phyloP scores from a whole-genome alignment of 2,113 vertebrate genomes.

The Hassar affinis region DNA sequence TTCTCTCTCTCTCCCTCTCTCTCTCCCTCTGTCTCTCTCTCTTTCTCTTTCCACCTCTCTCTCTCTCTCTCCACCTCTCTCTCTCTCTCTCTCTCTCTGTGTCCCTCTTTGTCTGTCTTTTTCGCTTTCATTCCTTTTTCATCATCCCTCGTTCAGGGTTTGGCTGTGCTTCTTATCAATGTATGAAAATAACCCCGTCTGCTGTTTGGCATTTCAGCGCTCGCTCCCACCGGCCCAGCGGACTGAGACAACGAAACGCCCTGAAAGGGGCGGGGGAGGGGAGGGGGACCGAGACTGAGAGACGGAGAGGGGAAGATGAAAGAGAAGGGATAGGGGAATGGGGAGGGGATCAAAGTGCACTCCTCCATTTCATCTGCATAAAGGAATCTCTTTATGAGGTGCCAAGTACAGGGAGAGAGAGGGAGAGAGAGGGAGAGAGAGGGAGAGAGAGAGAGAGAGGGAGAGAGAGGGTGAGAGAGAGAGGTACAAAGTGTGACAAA shows the following conservation, averaged over 20 bases:
- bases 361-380: constrained; percentile 47
- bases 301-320: constrained; percentile 32
- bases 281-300: constrained; percentile 19
- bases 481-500: background rate
- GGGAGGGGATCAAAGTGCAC: constrained; percentile 42
- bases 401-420: constrained; percentile 42
- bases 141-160: constrained; percentile 25
- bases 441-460: background rate
- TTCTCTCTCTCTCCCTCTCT: no score
- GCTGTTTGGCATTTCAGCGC: constrained; percentile 51
- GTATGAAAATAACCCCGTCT: constrained; percentile 49
- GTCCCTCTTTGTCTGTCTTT: no score
- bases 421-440: background rate
- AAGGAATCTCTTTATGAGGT: constrained; percentile 52
- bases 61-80: background rate
- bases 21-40: no score
- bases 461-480: background rate
- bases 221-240: constrained; percentile 34
- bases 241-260: constrained; percentile 17
- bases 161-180: constrained; percentile 44
- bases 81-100: background rate
- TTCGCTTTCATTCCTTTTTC: background rate
- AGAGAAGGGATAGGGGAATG: constrained; percentile 35
- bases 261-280: background rate
- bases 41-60: no score